Base-by-base conservation (phyloP, 2,888 invertebrate species). In the Lamellibrachia satsuma region DNA sequence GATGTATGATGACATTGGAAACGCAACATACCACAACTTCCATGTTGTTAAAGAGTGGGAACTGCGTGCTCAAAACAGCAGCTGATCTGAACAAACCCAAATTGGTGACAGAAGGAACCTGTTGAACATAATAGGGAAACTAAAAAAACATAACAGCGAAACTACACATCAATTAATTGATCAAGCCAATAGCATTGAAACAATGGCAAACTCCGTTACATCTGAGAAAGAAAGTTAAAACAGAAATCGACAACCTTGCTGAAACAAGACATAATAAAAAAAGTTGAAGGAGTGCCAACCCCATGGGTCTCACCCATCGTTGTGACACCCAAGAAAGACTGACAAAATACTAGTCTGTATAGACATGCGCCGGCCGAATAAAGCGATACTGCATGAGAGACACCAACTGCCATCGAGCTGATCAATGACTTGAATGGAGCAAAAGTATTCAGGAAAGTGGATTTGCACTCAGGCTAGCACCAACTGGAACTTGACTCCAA, bases 341-440 rank as follows among this genome's bases (percentile, higher is more conserved):
- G 91, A 93, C 6, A 93, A 94, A 60, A 93, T 95, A 7, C 27
- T 94, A 52, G 91, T 95, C 8, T 95, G 94, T 92, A 93, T 94
- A 3, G 94, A 95, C 91, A 94, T 95, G 95, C 91, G 94, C 52
- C 92, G 93, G 92, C 91, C 94, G 6, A 94, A 95, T 91, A 93
- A 92, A 55, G 94, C 94, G 0, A 94, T 95, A n/a, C 90, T 93
- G 91, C 57, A 91, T 51, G 90, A 52, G 52, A 55, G 93, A 27
- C 92, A 93, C 60, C 57, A 27, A 4, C 92, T 90, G 39, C 93
- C 93, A 51, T 93, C 93, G 92, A 3, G 91, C 90, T 91, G 93
- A 93, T 92, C 52, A 39, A 51, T 90, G 93, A 93, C 51, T n/a
- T 93, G 60, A 92, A 92, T 75, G 93, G 93, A 75, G 52, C 93